A percentile compares a stretch with the other conserved stretches of the same genome.
phyloP scores from a whole-genome alignment of 2,797 vertebrate species.

The Diplodus puntazzo region DNA sequence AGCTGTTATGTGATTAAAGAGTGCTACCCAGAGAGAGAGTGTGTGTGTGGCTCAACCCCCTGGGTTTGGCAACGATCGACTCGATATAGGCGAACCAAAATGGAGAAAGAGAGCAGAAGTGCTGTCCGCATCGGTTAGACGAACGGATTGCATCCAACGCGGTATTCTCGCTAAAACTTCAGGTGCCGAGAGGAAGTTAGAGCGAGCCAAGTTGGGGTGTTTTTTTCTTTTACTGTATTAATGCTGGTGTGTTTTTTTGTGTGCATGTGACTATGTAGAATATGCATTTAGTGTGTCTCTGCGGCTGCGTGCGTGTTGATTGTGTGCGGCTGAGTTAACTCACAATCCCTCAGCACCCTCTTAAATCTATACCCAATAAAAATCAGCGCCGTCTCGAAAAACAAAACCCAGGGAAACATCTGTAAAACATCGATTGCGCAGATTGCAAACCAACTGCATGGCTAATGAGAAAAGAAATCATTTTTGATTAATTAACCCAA shows the following conservation, averaged over 20 bases:
- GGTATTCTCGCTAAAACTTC: slow-evolving; percentile 13
- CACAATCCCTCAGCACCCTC: slow-evolving; percentile 85
- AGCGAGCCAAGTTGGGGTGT: slow-evolving; percentile 25
- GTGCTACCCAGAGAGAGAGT: slow-evolving; percentile 75
- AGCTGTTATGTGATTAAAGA: slow-evolving; percentile 87
- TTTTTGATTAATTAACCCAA: slow-evolving; percentile 91
- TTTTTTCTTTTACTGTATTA: slow-evolving; percentile 29
- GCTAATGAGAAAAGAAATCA: slow-evolving; percentile 90
- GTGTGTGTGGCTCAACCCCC: slow-evolving; percentile 80
- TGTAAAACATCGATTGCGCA: slow-evolving; percentile 88
- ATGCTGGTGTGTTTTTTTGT: slow-evolving; percentile 46
- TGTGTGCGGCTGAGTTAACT: slow-evolving; percentile 78
- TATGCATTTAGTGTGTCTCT: slow-evolving; percentile 67
- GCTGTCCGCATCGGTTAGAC: slow-evolving; percentile 45
- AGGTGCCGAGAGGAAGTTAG: slow-evolving; percentile 37
- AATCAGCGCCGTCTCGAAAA: slow-evolving; percentile 87
- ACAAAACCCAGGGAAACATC: slow-evolving; percentile 88
- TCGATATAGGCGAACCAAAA: slow-evolving; percentile 71
- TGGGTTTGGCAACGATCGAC: slow-evolving; percentile 78
- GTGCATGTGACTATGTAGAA: slow-evolving; percentile 49
- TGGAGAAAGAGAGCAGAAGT: slow-evolving; percentile 49
- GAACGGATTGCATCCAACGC: slow-evolving; percentile 39
- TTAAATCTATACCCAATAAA: slow-evolving; percentile 90
- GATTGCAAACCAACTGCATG: slow-evolving; percentile 86
- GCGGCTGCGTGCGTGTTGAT: slow-evolving; percentile 55